These are phyloP conservation scores for Ametastegia equiseti DNA, from an alignment of 2,888 invertebrate genomes.

Conservation along the genomic window DNA sequence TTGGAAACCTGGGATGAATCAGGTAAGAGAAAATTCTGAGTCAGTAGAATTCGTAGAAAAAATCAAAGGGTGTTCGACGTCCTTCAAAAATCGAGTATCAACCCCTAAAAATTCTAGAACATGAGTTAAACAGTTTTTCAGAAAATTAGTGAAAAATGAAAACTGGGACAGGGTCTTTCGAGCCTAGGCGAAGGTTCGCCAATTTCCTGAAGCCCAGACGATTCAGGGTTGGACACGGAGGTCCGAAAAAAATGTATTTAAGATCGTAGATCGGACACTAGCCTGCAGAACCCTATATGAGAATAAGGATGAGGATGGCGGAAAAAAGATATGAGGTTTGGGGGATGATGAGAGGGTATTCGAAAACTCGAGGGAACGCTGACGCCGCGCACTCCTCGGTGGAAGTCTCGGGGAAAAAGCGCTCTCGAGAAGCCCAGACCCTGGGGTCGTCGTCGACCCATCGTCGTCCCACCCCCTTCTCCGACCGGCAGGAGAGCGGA, in stretches of 20 bases:
- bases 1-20: too few relatives aligned
- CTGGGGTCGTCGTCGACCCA: constrained; percentile 37
- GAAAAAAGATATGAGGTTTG: not conserved
- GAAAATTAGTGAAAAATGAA: too few relatives aligned
- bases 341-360: constrained; percentile 25
- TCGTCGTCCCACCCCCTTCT: not conserved
- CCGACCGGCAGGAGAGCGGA: constrained; percentile 53
- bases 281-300: too few relatives aligned
- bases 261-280: not conserved
- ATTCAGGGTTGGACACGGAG: constrained; percentile 8
- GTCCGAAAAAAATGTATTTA: not conserved
- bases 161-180: too few relatives aligned
- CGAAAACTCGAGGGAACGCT: constrained; percentile 39
- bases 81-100: too few relatives aligned
- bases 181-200: too few relatives aligned
- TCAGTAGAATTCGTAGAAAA: too few relatives aligned
- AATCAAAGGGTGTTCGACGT: too few relatives aligned
- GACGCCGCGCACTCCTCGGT: constrained; percentile 36
- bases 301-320: not conserved
- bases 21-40: too few relatives aligned
- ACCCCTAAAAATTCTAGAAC: too few relatives aligned
- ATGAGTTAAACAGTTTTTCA: too few relatives aligned
- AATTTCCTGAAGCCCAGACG: too few relatives aligned
- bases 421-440: constrained; percentile 36
- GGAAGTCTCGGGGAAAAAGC: constrained; percentile 34